Conservation (phyloP, 2,113 vertebrate species). For the Electrona antarctica region DNA sequence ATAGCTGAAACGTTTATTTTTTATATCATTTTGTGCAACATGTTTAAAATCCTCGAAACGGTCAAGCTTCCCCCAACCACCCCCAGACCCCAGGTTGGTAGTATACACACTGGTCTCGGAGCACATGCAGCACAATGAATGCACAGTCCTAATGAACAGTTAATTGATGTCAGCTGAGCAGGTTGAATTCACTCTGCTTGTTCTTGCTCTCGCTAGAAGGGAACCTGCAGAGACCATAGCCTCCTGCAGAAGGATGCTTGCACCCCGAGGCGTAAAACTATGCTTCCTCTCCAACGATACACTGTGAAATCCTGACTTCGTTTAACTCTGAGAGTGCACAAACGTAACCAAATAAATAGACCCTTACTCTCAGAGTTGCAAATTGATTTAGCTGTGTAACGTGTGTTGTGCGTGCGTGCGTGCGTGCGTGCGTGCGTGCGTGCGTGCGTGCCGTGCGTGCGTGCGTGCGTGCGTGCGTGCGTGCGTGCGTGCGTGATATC, state of each 20-base stretch:
- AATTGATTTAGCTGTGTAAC: not conserved
- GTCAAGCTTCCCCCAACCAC: too few species aligned
- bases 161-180: constrained; percentile 1
- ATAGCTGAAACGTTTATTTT: too few species aligned
- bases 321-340: too few species aligned
- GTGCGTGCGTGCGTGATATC: too few species aligned
- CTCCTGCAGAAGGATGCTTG: not conserved
- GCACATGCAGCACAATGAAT: too few species aligned
- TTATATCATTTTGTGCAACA: too few species aligned
- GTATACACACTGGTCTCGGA: too few species aligned
- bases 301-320: not conserved
- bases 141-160: not conserved
- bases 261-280: constrained; percentile 29
- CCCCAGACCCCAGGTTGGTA: too few species aligned
- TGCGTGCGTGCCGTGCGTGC: too few species aligned
- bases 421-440: not conserved
- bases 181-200: constrained; percentile 19
- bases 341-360: too few species aligned
- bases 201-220: constrained; percentile 15
- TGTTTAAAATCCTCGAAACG: too few species aligned
- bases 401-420: constrained; percentile 1
- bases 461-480: too few species aligned
- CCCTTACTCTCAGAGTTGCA: not conserved
- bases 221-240: not conserved
- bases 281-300: constrained; percentile 10